Percentiles rank a stretch among this genome's conserved stretches.
These are phyloP conservation scores for Piprites chloris DNA, from an alignment of 2,113 vertebrate genomes.

Conservation along the genomic window DNA sequence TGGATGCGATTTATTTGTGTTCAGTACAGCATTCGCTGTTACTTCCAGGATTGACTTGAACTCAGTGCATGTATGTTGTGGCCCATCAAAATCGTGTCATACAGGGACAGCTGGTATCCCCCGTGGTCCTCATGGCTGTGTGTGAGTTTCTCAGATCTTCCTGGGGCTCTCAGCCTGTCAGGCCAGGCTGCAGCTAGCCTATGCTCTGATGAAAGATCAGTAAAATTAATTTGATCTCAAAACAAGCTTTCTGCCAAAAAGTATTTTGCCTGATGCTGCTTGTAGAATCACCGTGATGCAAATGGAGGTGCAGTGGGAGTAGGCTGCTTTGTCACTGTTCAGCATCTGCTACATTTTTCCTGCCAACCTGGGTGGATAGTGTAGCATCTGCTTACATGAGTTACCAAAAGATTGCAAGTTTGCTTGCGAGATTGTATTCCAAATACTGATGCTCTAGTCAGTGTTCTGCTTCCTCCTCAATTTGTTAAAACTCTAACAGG, in stretches of 20 bases:
- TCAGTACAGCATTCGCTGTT: background rate
- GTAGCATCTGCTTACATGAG: background rate
- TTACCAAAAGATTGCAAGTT: background rate
- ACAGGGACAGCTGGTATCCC: background rate
- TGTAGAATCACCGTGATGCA: background rate
- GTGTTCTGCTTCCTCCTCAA: background rate
- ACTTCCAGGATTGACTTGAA: background rate
- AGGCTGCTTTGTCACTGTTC: background rate
- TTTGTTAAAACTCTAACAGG: background rate
- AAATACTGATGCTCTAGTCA: background rate
- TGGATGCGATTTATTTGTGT: background rate
- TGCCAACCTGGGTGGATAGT: background rate
- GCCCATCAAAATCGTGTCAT: background rate
- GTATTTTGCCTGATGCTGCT: background rate
- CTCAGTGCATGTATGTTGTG: background rate
- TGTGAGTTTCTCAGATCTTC: background rate
- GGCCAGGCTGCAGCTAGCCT: background rate
- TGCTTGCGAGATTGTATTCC: background rate
- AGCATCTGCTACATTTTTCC: background rate
- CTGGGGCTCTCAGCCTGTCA: background rate
- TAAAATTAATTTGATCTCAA: background rate
- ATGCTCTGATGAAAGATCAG: background rate
- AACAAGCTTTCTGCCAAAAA: background rate
- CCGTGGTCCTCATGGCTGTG: background rate
- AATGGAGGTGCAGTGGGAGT: background rate